Percentiles rank a stretch among this genome's conserved stretches.
Conservation (phyloP, 1,140 invertebrate species). For the Drosophila eugracilis region DNA sequence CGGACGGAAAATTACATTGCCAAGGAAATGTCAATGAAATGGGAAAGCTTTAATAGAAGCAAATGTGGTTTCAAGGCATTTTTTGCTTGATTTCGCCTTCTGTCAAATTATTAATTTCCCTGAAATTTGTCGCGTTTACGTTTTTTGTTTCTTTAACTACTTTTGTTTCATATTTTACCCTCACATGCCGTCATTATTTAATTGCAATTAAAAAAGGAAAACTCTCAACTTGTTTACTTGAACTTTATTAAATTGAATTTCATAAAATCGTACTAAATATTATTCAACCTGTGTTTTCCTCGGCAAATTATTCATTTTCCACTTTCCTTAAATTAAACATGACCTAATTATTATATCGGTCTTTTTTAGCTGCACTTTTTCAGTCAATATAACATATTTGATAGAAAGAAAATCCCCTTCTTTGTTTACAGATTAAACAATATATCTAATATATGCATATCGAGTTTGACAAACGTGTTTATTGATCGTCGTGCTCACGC, state of each 20-base stretch:
- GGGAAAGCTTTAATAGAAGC: not conserved
- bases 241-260: not conserved
- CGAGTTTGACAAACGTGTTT: too few species aligned
- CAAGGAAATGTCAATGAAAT: conserved; percentile 8
- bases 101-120: not conserved
- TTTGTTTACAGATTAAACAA: too few species aligned
- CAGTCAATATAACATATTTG: too few species aligned
- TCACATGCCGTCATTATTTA: not conserved
- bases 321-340: too few species aligned
- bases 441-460: too few species aligned
- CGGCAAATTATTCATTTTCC: not conserved
- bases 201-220: not conserved
- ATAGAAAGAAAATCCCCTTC: too few species aligned
- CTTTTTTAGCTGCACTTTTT: too few species aligned
- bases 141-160: not conserved
- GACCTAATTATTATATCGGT: too few species aligned
- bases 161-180: not conserved
- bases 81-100: not conserved
- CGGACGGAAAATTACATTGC: not conserved
- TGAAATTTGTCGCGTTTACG: not conserved
- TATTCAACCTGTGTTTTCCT: not conserved
- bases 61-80: not conserved
- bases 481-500: too few species aligned
- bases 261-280: not conserved
- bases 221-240: not conserved